Evolutionary conservation across 2,888 invertebrate genomes (phyloP), one percentile per base, ranked within the genome.

Genomic region (Oscheius sp.): DNA sequence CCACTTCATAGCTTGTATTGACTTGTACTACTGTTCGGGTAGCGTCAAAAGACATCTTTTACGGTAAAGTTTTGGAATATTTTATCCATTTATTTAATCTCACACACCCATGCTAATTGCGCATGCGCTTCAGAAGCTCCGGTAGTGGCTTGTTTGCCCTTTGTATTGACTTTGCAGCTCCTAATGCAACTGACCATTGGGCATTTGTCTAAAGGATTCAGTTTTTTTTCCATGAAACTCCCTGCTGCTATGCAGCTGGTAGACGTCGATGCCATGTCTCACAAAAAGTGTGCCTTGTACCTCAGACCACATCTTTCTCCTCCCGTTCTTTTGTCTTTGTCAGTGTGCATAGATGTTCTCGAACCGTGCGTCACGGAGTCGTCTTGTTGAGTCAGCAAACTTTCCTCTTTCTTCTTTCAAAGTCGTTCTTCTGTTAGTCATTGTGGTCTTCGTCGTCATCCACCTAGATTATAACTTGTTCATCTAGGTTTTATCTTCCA

Each of bases 91-190:
- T 47, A 47, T 47, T 47, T 47, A 24, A 54, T 54, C 54, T 54
- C 54, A 33, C 54, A 54, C 59, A 28, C 44, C 14, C 44, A 38
- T 38, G 59, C 59, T 59, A 59, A 59, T 59, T 44, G 59, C 59
- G 59, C 44, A 59, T 59, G 59, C 26, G 59, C 41, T 59, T 41
- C 59, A 24, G 59, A 59, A 59, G 59, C 59, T 59, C 59, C 59
- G 59, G 59, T 59, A 59, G 59, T 59, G n/a, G 59, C 59, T 41
- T 59, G 59, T 59, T 59, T 59, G 59, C 44, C 59, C 59, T 59
- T 59, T 59, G 26, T 59, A 44, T 59, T 59, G 59, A 59, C 59
- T 44, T 59, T 59, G 59, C 59, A 44, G 59, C 59, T 59, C 41
- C 59, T 57, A 57, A 57, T 41, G 59, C 59, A 59, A 44, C 54